These are phyloP conservation scores for Drosophila lacteicornis DNA, from an alignment of 1,140 invertebrate genomes.

Conservation along the genomic window DNA sequence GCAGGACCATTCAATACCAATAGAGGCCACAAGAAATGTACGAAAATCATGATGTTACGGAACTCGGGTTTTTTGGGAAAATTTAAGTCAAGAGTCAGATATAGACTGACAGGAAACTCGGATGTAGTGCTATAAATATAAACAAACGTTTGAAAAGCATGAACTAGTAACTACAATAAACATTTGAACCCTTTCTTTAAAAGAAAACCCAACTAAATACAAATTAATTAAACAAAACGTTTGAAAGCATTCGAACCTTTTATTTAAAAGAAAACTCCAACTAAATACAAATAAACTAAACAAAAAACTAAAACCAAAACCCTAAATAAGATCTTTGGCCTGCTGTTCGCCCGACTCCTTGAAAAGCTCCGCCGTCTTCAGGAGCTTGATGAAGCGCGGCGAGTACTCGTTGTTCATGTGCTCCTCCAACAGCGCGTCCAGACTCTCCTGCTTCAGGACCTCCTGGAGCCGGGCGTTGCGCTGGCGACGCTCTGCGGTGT, in stretches of 20 bases:
- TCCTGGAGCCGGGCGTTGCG: conserved; percentile 35
- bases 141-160: no score
- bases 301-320: not conserved
- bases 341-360: conserved; percentile 58
- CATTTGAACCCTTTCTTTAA: no score
- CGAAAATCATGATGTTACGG: not conserved
- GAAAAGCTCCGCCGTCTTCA: conserved; percentile 65
- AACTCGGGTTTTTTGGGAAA: not conserved
- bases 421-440: not conserved
- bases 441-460: conserved; percentile 26
- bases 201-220: no score
- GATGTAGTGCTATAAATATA: not conserved
- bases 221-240: no score
- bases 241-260: no score
- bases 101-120: not conserved
- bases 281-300: not conserved
- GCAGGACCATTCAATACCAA: not conserved
- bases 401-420: conserved; percentile 36
- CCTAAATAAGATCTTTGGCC: conserved; percentile 39
- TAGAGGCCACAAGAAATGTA: not conserved
- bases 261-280: not conserved
- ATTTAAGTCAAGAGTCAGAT: not conserved
- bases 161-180: no score
- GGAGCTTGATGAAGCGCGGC: conserved; percentile 59
- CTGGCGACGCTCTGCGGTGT: conserved; percentile 31